Evolutionary conservation across 2,113 vertebrate species (phyloP).

Genomic region (Ictalurus furcatus): DNA sequence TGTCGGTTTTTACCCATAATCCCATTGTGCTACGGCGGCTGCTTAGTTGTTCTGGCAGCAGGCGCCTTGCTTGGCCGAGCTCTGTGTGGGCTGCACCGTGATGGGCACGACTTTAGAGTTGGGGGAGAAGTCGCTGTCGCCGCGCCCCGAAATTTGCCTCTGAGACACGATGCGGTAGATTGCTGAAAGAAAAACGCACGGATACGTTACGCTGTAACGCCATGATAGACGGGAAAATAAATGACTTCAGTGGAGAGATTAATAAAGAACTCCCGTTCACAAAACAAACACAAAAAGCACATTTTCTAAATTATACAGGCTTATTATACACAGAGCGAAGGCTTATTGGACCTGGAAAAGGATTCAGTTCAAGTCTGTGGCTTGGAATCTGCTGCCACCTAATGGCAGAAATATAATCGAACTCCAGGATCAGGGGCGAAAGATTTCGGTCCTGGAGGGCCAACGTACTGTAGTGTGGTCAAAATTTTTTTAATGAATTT

Average conservation of each 20-base stretch:
- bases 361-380: conserved; percentile 21
- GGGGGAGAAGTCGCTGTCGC: conserved; percentile 76
- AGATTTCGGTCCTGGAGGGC: neutral
- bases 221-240: conserved; percentile 7
- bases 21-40: conserved; percentile 48
- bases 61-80: conserved; percentile 67
- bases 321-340: conserved; percentile 30
- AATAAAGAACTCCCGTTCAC: neutral
- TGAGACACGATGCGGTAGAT: conserved; percentile 86
- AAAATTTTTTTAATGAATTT: neutral
- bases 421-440: neutral
- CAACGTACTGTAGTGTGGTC: neutral
- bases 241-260: neutral
- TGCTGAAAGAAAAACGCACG: conserved; percentile 66
- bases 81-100: conserved; percentile 83
- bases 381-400: conserved; percentile 70
- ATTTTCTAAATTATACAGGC: neutral
- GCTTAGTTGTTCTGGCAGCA: conserved; percentile 88
- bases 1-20: conserved; percentile 47
- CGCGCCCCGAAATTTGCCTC: conserved; percentile 79
- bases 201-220: no score
- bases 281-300: neutral
- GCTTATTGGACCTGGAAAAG: conserved; percentile 50
- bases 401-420: conserved; percentile 54
- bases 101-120: conserved; percentile 82